phyloP scores from a whole-genome alignment of 2,888 invertebrate genomes.

The Rambutsinella grinnellia region DNA sequence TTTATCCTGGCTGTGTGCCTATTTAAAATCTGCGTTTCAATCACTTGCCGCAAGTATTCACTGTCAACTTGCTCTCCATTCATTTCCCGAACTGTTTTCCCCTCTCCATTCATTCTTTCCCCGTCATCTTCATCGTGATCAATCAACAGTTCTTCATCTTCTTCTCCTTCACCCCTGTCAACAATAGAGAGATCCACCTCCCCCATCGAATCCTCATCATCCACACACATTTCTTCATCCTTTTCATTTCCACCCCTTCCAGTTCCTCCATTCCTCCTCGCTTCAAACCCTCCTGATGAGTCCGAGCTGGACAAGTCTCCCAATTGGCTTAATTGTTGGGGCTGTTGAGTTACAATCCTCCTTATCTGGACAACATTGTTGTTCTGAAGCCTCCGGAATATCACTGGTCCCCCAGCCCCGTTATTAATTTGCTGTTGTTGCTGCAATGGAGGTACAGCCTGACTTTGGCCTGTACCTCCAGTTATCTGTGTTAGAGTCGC shows the following conservation, averaged over 20 bases:
- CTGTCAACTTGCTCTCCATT: slow-evolving; percentile 21
- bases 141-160: slow-evolving; percentile 19
- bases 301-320: slow-evolving; percentile 11
- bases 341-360: slow-evolving; percentile 20
- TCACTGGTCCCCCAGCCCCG: background rate
- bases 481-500: too few species aligned
- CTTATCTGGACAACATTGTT: slow-evolving; percentile 29
- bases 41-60: slow-evolving; percentile 31
- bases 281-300: background rate
- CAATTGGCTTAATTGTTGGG: background rate
- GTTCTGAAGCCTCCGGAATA: slow-evolving; percentile 18
- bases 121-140: slow-evolving; percentile 19
- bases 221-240: slow-evolving; percentile 2
- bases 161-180: slow-evolving; percentile 8
- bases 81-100: slow-evolving; percentile 24
- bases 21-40: slow-evolving; percentile 38
- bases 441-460: background rate
- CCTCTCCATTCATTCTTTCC: background rate
- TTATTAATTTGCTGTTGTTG: slow-evolving; percentile 16
- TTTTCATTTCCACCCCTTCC: background rate
- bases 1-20: slow-evolving; percentile 30
- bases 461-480: too few species aligned
- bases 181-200: slow-evolving; percentile 5
- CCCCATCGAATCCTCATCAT: slow-evolving; percentile 7
- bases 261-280: background rate